Evolutionary conservation across 2,888 invertebrate genomes (phyloP).

Genomic region (Leptopilina syphax): DNA sequence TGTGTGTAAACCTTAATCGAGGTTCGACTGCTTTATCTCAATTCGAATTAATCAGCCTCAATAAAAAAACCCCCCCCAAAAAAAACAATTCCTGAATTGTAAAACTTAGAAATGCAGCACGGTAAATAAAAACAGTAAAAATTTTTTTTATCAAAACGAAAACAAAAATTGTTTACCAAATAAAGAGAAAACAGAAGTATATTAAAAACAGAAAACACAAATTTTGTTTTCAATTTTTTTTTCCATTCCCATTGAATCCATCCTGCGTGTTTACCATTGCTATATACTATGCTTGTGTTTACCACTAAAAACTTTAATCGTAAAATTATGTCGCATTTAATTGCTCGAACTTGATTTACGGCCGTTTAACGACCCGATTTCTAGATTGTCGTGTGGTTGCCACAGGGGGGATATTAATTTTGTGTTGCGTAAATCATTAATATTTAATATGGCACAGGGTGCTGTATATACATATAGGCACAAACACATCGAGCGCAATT

Average conservation of each 20-base stretch:
- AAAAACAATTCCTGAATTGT: too few relatives aligned
- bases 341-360: slow-evolving; percentile 65
- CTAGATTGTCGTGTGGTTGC: slow-evolving; percentile 62
- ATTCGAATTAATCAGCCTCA: too few relatives aligned
- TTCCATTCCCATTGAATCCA: slow-evolving; percentile 22
- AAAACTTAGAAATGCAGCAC: too few relatives aligned
- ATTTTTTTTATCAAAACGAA: too few relatives aligned
- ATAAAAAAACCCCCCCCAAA: too few relatives aligned
- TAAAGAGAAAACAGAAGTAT: too few relatives aligned
- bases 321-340: slow-evolving; percentile 66
- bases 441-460: slow-evolving; percentile 55
- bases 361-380: slow-evolving; percentile 62
- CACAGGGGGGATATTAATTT: slow-evolving; percentile 56
- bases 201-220: too few relatives aligned
- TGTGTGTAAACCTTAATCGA: too few relatives aligned
- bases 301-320: slow-evolving; percentile 62
- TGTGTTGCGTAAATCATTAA: slow-evolving; percentile 57
- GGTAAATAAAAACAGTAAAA: too few relatives aligned
- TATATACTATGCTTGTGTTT: slow-evolving; percentile 35
- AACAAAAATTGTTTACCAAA: too few relatives aligned
- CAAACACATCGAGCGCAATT: not conserved
- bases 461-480: not conserved
- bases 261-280: slow-evolving; percentile 44
- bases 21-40: too few relatives aligned
- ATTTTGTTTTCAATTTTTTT: slow-evolving; percentile 31